Conservation (phyloP, 92 coral and sea anemone species). For the Palythoa grandiflora region DNA sequence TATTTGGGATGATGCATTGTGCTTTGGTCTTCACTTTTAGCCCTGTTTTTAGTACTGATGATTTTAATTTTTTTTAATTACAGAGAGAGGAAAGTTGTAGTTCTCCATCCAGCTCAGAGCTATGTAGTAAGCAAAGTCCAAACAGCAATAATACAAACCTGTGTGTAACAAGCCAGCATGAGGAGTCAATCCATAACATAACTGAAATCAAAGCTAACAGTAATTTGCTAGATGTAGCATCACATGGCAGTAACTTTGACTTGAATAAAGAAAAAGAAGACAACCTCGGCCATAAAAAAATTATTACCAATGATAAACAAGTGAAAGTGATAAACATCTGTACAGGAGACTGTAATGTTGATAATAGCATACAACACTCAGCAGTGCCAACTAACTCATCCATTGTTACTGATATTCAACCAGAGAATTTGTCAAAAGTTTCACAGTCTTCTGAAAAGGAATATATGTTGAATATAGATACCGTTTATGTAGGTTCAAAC, state of each 20-base stretch:
- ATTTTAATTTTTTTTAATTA: background rate
- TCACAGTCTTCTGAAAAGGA: background rate
- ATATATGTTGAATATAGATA: background rate
- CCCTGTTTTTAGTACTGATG: background rate
- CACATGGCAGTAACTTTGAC: background rate
- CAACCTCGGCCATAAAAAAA: background rate
- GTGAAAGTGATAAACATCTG: background rate
- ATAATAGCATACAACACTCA: background rate
- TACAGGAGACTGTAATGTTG: background rate
- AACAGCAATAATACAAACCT: background rate
- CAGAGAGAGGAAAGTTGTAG: background rate
- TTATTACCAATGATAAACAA: background rate
- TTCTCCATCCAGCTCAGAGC: background rate
- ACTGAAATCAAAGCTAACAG: background rate
- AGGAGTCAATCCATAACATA: background rate
- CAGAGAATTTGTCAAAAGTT: background rate
- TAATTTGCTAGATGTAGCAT: background rate
- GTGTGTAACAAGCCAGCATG: background rate
- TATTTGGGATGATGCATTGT: background rate
- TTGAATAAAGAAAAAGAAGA: background rate
- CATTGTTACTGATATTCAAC: background rate
- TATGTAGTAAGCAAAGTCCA: background rate
- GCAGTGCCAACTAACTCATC: background rate
- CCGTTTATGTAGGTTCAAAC: background rate
- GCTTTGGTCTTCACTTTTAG: background rate